phyloP scores from a whole-genome alignment of 1,140 invertebrate species.

The Episyrphus balteatus region DNA sequence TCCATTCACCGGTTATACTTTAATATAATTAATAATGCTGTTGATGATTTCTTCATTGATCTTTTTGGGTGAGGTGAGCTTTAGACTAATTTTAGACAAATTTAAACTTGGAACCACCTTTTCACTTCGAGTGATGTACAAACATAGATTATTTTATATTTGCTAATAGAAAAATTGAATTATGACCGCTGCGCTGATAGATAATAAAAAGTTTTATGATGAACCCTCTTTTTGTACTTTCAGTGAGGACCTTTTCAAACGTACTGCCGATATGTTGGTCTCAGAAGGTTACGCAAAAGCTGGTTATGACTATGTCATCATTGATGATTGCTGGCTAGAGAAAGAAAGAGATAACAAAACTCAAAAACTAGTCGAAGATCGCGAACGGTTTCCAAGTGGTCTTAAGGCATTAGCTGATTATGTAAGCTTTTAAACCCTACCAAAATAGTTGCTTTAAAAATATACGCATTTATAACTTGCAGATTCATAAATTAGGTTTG shows the following conservation, averaged over 20 bases:
- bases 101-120: too few relatives aligned
- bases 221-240: too few relatives aligned
- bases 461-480: slow-evolving; percentile 3
- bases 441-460: not conserved
- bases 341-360: slow-evolving; percentile 48
- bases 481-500: slow-evolving; percentile 68
- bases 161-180: too few relatives aligned
- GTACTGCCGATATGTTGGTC: slow-evolving; percentile 68
- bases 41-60: too few relatives aligned
- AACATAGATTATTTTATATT: too few relatives aligned
- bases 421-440: slow-evolving; percentile 44
- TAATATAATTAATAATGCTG: too few relatives aligned
- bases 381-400: slow-evolving; percentile 67
- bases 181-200: too few relatives aligned
- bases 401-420: slow-evolving; percentile 71
- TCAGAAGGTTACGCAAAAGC: slow-evolving; percentile 65
- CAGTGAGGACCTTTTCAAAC: slow-evolving; percentile 68
- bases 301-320: slow-evolving; percentile 76
- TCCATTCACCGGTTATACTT: too few relatives aligned
- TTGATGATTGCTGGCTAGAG: slow-evolving; percentile 84
- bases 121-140: too few relatives aligned
- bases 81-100: too few relatives aligned
- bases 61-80: too few relatives aligned
- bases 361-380: slow-evolving; percentile 60
- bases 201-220: too few relatives aligned